A percentile compares a stretch with the other conserved stretches of the same genome.
Conservation (phyloP, 2,797 vertebrate species). For the Rhabdomys pumilio region DNA sequence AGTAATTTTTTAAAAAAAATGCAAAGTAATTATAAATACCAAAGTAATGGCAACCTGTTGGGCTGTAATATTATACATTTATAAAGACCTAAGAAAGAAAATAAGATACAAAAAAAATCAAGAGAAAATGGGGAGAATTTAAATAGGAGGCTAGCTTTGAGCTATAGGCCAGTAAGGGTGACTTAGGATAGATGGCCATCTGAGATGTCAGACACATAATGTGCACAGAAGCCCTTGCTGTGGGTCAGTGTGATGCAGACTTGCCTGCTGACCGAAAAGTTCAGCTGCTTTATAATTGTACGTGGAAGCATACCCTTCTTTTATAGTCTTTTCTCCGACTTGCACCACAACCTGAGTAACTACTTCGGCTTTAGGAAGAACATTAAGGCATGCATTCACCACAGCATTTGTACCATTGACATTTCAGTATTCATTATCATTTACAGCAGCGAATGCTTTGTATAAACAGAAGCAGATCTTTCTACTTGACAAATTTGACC, state of each 20-base stretch:
- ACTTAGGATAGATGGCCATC: background rate
- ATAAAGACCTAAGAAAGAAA: slow-evolving; percentile 61
- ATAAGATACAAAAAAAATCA: background rate
- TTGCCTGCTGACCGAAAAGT: background rate
- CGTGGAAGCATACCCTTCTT: background rate
- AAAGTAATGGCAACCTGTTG: background rate
- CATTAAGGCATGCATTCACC: background rate
- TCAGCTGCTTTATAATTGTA: background rate
- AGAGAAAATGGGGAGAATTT: background rate
- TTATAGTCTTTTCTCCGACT: background rate
- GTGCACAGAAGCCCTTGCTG: background rate
- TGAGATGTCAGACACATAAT: background rate
- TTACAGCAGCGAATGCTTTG: slow-evolving; percentile 62
- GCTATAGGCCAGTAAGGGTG: background rate
- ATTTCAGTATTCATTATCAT: slow-evolving; percentile 63
- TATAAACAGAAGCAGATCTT: slow-evolving; percentile 65
- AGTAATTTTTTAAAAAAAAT: background rate
- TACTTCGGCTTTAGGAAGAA: slow-evolving; percentile 13
- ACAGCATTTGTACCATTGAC: slow-evolving; percentile 20
- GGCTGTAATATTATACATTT: background rate
- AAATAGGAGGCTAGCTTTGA: background rate
- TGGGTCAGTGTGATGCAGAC: background rate
- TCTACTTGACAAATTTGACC: slow-evolving; percentile 66
- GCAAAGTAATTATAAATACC: background rate
- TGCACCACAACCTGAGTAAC: background rate